These are phyloP conservation scores for Neolamprologus fasciatus DNA, from an alignment of 2,113 vertebrate species.

Conservation along the genomic window DNA sequence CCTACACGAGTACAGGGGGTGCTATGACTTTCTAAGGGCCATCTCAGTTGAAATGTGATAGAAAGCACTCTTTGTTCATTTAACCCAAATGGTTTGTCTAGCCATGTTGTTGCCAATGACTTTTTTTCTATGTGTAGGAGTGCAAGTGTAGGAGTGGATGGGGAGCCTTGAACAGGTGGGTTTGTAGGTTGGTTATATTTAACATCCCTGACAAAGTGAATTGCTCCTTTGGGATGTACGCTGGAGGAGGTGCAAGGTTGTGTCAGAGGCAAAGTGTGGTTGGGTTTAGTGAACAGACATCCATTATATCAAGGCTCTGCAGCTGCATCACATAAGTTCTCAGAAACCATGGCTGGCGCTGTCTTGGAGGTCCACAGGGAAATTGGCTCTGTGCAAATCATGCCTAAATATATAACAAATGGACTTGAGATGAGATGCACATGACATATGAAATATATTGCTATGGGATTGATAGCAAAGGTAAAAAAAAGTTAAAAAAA, in stretches of 20 bases:
- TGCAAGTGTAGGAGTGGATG: not conserved
- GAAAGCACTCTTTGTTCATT: conserved; percentile 5
- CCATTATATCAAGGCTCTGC: conserved; percentile 32
- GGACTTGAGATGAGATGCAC: not conserved
- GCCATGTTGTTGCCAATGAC: not conserved
- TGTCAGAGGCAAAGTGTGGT: conserved; percentile 59
- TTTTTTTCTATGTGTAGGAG: not conserved
- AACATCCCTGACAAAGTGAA: conserved; percentile 48
- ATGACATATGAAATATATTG: not conserved
- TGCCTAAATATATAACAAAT: not conserved
- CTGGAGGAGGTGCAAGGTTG: conserved; percentile 60
- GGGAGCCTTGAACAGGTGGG: not conserved
- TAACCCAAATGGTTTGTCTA: not conserved
- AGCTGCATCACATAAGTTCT: conserved; percentile 42
- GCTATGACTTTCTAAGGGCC: not conserved
- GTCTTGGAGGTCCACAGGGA: not conserved
- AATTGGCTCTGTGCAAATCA: not conserved
- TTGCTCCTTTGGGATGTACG: conserved; percentile 48
- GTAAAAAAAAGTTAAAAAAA: not conserved
- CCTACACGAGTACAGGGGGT: not conserved
- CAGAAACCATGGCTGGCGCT: not conserved
- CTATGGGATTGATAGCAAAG: not conserved
- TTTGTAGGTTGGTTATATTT: conserved; percentile 6
- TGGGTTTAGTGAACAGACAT: conserved; percentile 56
- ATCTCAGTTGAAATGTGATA: not conserved